Base-by-base conservation (phyloP, 2,888 invertebrate species). In the Pachycephus smyrnensis region DNA sequence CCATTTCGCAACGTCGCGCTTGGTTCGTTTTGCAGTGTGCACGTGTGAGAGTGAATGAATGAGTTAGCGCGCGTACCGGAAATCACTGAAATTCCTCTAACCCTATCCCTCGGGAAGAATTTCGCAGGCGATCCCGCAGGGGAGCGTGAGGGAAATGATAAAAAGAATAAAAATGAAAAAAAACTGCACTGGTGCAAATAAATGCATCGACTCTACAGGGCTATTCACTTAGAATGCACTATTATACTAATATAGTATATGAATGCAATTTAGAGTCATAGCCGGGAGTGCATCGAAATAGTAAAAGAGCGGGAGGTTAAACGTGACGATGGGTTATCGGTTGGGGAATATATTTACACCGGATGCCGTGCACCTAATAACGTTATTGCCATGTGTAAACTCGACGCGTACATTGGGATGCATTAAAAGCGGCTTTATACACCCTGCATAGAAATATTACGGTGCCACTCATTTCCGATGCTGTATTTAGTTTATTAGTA, bases 301-400 rank as follows among this genome's bases (percentile, higher is more conserved):
- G 23, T 55, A 55, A 23, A 23, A 55, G 40, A 55, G 40, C 40
- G 15, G 40, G 40, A 55, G 40, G 40, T 55, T 55, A 23, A 55
- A 23, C 79, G 69, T 79, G 76, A 74, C 74, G 79, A 80, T 78
- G 77, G 79, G 83, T 77, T 82, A 85, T 80, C 82, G 83, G 86
- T 85, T 88, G 85, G 83, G 82, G 88, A 89, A 55, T 55, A 55
- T 55, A 90, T 90, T 90, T 89, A 90, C 88, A 89, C 89, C 89
- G 90, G 89, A 90, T 89, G 88, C 85, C 86, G 86, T 88, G 88
- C 88, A 89, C 88, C 89, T 90, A 90, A 90, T 90, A 90, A 90
- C 87, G 89, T 89, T 90, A 90, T 89, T 89, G 89, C 88, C 86
- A 86, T 89, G 89, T 88, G 88, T 89, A 89, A 90, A 88, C 87